Evolutionary conservation across 2,797 vertebrate genomes (phyloP).

Genomic region (Anguilla megastoma): DNA sequence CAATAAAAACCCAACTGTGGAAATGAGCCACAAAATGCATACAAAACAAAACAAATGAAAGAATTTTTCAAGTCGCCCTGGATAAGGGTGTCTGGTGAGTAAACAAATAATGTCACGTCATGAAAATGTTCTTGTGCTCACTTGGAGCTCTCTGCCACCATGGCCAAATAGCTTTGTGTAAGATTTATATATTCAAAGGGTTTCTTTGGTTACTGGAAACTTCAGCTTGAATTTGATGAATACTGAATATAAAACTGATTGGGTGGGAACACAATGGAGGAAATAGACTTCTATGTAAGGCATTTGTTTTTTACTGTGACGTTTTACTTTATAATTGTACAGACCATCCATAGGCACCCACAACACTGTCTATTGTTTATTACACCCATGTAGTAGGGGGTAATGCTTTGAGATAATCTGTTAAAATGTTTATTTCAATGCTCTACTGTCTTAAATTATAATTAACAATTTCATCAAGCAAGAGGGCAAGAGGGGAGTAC

Average conservation of each 20-base stretch:
- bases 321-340: background rate
- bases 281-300: background rate
- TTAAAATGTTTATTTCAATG: background rate
- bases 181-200: conserved; percentile 7
- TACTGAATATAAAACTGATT: background rate
- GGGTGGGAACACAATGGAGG: background rate
- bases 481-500: background rate
- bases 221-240: background rate
- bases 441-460: background rate
- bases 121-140: background rate
- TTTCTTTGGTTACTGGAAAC: conserved; percentile 33
- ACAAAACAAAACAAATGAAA: background rate
- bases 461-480: background rate
- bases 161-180: background rate
- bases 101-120: background rate
- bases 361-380: background rate
- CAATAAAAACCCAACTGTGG: background rate
- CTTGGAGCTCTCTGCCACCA: background rate
- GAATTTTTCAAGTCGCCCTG: background rate
- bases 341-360: background rate
- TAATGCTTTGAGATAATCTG: background rate
- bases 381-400: background rate
- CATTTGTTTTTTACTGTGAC: background rate
- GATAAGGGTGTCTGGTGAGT: background rate
- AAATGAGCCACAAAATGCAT: background rate